phyloP scores from a whole-genome alignment of 2,113 vertebrate genomes.

The Phainopepla nitens region DNA sequence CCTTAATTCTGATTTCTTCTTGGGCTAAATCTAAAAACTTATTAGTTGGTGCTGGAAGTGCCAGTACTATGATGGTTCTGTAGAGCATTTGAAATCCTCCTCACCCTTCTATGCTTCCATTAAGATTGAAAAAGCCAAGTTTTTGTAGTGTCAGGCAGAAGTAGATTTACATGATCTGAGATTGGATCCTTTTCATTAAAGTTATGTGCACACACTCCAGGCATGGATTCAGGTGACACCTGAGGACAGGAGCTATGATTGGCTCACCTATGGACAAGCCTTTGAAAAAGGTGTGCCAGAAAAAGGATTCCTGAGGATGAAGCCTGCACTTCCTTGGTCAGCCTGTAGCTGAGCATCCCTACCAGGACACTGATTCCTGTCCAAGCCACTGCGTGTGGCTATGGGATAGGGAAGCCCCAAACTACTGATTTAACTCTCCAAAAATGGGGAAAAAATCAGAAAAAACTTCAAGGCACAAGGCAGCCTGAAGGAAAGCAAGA shows the following conservation, averaged over 20 bases:
- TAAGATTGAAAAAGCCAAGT: not conserved
- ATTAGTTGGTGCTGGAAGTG: not conserved
- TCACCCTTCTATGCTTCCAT: not conserved
- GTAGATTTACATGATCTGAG: not conserved
- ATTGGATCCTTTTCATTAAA: not conserved
- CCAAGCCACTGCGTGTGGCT: not conserved
- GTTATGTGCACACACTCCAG: fast-evolving
- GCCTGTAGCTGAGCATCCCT: not conserved
- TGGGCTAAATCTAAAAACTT: not conserved
- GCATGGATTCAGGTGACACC: not conserved
- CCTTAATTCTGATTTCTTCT: not conserved
- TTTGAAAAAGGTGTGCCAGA: not conserved
- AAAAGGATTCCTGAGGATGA: not conserved
- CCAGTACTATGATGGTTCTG: fast-evolving
- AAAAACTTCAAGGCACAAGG: not conserved
- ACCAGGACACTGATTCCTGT: not conserved
- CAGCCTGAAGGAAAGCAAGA: not conserved
- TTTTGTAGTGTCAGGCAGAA: not conserved
- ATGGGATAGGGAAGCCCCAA: not conserved
- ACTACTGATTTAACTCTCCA: not conserved
- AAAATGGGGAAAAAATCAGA: not conserved
- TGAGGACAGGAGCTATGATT: not conserved
- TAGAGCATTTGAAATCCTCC: not conserved
- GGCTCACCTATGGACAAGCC: not conserved
- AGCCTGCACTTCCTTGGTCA: not conserved